Base-by-base conservation (phyloP, 2,888 invertebrate genomes). In the Cylindroiulus punctatus region DNA sequence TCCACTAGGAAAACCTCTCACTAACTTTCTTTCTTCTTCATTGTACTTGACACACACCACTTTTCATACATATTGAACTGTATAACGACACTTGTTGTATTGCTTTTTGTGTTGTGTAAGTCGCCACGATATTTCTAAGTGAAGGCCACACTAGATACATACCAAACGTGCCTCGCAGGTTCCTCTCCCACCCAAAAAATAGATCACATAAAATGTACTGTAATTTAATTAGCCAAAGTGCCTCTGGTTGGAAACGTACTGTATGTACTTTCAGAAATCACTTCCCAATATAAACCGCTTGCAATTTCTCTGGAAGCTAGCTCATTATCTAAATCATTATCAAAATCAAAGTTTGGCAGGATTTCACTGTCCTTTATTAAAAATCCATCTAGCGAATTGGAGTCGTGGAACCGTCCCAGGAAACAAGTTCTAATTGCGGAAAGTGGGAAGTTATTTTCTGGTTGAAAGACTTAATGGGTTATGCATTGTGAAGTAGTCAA, bases 381-480 rank as follows among this genome's bases (percentile, higher is more conserved):
- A 65, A 65, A 65, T 22, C 65, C 12, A 26, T 1, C 26, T 26
- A 65, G 65, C 2, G 65, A 65, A 65, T n/a, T 26, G 65, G 65
- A 52, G n/a, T n/a, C n/a, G n/a, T 52, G 52, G 5, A 19, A 3
- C 52, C 19, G n/a, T 12, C 26, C 26, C n/a, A 26, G 57, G 26
- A 65, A 26, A 26, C 26, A 65, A 65, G 26, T 65, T 26, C 65
- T 65, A 65, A 65, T 65, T 65, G 65, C 26, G 26, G 26, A 65
- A 26, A 65, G n/a, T 26, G 65, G 26, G n/a, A 26, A 65, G n/a
- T 26, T 65, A n/a, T 52, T 52, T 65, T 65, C 8, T 26, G 65
- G 65, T 65, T 65, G 65, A 65, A 65, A 12, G 65, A 65, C 26
- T 65, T 65, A 65, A 65, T 65, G 65, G 65, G 65, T 65, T n/a